Evolutionary conservation across 2,888 invertebrate species (phyloP).

Genomic region (Phyllotreta striolata): DNA sequence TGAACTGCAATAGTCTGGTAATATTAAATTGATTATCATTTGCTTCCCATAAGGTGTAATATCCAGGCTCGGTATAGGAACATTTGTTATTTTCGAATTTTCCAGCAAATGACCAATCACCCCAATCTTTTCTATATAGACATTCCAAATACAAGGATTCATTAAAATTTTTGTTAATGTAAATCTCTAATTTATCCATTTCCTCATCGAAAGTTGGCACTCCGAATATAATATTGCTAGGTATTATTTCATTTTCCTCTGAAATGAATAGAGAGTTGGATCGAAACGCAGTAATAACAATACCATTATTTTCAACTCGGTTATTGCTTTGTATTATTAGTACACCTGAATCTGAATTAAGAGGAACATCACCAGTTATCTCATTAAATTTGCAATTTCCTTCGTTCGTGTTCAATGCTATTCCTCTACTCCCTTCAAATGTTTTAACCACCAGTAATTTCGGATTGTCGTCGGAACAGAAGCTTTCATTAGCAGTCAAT

Average conservation of each 20-base stretch:
- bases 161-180: neutral
- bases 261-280: conserved; percentile 32
- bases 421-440: neutral
- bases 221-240: conserved; percentile 22
- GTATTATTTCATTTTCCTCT: neutral
- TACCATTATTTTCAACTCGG: neutral
- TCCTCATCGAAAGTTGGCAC: neutral
- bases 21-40: conserved; percentile 6
- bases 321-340: neutral
- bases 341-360: neutral
- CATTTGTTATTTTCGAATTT: too few species aligned
- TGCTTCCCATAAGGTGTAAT: conserved; percentile 26
- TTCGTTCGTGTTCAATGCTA: neutral
- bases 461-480: neutral
- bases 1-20: neutral
- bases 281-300: conserved; percentile 28
- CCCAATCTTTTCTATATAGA: neutral
- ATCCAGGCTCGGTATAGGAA: conserved; percentile 16
- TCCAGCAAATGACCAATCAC: too few species aligned
- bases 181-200: neutral
- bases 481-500: neutral
- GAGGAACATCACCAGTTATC: neutral
- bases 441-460: neutral
- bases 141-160: neutral
- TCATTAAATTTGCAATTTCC: neutral